These are phyloP conservation scores for Amazona vittata DNA, from an alignment of 2,113 vertebrate species.

Conservation along the genomic window DNA sequence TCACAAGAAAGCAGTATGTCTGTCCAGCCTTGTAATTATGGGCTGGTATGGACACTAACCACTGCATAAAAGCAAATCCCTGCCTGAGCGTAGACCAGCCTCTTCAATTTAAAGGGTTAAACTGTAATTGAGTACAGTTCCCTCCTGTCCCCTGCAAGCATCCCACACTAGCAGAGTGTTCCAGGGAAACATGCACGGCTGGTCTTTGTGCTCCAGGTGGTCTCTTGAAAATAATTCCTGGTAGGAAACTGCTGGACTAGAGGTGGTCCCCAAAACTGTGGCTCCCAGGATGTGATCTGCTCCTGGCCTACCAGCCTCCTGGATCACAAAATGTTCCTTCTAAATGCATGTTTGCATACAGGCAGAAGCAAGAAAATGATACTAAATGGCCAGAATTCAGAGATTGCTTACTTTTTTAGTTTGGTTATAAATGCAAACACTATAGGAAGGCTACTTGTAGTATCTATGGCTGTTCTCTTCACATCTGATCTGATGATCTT, in stretches of 20 bases:
- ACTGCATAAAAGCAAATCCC: background rate
- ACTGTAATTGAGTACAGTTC: background rate
- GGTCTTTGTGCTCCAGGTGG: background rate
- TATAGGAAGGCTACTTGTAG: background rate
- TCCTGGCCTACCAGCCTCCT: background rate
- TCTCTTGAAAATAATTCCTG: background rate
- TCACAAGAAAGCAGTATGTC: background rate
- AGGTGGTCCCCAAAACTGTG: background rate
- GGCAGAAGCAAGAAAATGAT: background rate
- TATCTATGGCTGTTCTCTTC: background rate
- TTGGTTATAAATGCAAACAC: background rate
- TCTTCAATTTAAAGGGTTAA: background rate
- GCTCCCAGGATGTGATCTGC: background rate
- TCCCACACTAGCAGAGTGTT: background rate
- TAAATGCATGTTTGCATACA: background rate
- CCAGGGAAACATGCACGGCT: accelerated
- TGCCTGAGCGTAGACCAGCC: background rate
- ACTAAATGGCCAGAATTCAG: background rate
- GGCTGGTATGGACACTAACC: background rate
- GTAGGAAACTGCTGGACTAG: background rate
- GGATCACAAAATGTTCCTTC: background rate
- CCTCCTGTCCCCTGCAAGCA: background rate
- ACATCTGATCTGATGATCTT: background rate
- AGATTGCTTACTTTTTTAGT: background rate
- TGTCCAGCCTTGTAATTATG: background rate